Conservation (phyloP, 2,888 invertebrate species). For the Biston betularia region DNA sequence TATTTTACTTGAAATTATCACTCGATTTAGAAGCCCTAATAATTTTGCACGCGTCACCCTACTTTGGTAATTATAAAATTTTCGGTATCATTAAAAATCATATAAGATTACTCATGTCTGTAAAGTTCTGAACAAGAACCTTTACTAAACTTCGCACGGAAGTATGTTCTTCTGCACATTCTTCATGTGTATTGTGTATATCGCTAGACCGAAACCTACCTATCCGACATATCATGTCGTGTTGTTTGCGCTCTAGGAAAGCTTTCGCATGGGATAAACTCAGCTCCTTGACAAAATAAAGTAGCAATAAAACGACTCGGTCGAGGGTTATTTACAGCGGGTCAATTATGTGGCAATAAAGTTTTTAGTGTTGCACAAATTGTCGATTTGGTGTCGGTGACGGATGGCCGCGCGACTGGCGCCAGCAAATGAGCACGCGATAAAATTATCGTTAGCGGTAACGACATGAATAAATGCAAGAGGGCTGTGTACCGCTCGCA, state of each 20-base stretch:
- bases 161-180: conserved; percentile 24
- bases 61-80: neutral
- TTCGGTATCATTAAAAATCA: neutral
- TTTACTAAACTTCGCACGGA: conserved; percentile 19
- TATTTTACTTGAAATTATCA: neutral
- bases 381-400: conserved; percentile 83
- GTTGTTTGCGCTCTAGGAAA: conserved; percentile 28
- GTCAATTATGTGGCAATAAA: conserved; percentile 84
- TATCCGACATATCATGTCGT: conserved; percentile 23
- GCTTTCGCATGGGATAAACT: conserved; percentile 34
- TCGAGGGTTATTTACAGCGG: conserved; percentile 73
- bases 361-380: conserved; percentile 84
- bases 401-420: conserved; percentile 83
- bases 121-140: conserved; percentile 19
- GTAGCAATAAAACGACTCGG: conserved; percentile 63
- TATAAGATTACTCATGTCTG: conserved; percentile 18
- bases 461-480: conserved; percentile 87
- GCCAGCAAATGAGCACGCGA: conserved; percentile 86
- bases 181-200: conserved; percentile 21
- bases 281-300: conserved; percentile 58
- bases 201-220: conserved; percentile 13
- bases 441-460: conserved; percentile 87
- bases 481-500: conserved; percentile 75
- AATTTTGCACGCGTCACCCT: neutral
- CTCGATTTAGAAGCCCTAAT: neutral